Conservation (phyloP, 1,140 invertebrate species). For the Heliconius hewitsoni region DNA sequence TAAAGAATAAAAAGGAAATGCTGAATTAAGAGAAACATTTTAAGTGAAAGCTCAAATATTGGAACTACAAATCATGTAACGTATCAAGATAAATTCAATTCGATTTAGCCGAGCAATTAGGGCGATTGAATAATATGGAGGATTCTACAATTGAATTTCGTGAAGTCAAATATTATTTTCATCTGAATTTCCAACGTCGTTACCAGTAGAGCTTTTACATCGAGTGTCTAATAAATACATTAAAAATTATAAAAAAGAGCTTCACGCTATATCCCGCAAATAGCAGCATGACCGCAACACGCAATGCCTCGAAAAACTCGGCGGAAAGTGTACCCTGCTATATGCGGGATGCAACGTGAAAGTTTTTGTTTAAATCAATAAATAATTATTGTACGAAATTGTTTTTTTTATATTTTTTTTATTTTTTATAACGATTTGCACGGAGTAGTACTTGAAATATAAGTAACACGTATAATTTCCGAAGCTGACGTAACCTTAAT, state of each 20-base stretch:
- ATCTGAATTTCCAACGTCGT: neutral
- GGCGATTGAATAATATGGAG: neutral
- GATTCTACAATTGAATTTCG: neutral
- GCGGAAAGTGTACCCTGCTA: neutral
- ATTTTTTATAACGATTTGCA: neutral
- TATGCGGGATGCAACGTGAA: neutral
- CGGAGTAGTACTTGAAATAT: neutral
- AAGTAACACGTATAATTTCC: neutral
- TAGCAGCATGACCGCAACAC: too few relatives aligned
- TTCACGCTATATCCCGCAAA: too few relatives aligned
- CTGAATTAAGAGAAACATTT: neutral
- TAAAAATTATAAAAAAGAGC: too few relatives aligned
- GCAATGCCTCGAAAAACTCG: too few relatives aligned
- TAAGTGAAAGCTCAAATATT: neutral
- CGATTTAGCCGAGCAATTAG: neutral
- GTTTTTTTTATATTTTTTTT: too few relatives aligned
- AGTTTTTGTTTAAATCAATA: too few relatives aligned
- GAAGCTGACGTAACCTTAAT: conserved; percentile 13
- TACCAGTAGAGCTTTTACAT: neutral
- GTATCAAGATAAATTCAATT: neutral
- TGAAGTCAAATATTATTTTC: neutral
- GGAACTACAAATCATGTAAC: neutral
- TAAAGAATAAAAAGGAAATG: too few relatives aligned
- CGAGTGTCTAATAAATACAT: neutral
- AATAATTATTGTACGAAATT: too few relatives aligned